phyloP scores from a whole-genome alignment of 2,113 vertebrate species.

The Cheilinus undulatus region DNA sequence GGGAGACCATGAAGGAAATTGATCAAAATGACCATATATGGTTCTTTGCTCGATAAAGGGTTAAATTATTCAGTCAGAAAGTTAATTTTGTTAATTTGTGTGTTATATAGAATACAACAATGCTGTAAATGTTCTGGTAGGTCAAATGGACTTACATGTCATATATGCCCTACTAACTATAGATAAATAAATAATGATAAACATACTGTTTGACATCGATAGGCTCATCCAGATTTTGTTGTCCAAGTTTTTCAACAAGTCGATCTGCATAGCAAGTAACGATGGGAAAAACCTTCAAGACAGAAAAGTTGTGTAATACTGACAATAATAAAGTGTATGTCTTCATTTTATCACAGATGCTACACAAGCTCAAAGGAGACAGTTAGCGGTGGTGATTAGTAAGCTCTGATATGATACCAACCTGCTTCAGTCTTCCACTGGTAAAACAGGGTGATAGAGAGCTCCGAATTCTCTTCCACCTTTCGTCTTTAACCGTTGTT shows the following conservation, averaged over 20 bases:
- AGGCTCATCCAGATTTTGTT: slow-evolving; percentile 51
- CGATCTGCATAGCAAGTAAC: slow-evolving; percentile 63
- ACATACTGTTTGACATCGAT: slow-evolving; percentile 77
- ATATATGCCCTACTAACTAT: not conserved
- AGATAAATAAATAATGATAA: not conserved
- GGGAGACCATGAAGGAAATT: too few relatives aligned
- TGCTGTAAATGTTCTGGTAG: not conserved
- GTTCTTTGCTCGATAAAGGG: too few relatives aligned
- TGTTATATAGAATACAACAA: too few relatives aligned
- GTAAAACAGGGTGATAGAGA: slow-evolving; percentile 83
- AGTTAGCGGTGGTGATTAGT: not conserved
- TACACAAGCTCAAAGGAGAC: not conserved
- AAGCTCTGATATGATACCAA: slow-evolving; percentile 19
- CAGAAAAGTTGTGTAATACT: not conserved
- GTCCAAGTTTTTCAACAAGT: slow-evolving; percentile 63
- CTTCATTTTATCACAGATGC: not conserved
- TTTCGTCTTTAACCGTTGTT: slow-evolving; percentile 73
- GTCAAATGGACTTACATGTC: not conserved
- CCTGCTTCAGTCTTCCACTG: slow-evolving; percentile 83
- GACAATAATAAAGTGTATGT: not conserved
- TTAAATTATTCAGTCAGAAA: too few relatives aligned
- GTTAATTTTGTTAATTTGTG: too few relatives aligned
- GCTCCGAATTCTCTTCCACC: slow-evolving; percentile 82
- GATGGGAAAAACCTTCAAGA: slow-evolving; percentile 73
- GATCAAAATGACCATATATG: too few relatives aligned